phyloP scores from a whole-genome alignment of 2,113 vertebrate genomes.

The Synodontis membranacea region DNA sequence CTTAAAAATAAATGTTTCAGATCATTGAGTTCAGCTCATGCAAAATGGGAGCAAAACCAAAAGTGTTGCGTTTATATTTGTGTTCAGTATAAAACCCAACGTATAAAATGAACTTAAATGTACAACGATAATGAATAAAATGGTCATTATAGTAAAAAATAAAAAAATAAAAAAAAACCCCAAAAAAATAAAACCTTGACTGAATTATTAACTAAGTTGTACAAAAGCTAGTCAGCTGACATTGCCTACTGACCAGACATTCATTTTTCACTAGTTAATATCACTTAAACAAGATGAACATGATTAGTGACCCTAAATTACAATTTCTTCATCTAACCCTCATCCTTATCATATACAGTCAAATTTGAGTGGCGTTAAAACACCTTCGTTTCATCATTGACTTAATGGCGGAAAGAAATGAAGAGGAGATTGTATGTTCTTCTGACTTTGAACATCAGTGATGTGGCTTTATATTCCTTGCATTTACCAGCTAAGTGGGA shows the following conservation, averaged over 20 bases:
- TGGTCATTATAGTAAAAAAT: no score
- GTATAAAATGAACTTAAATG: no score
- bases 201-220: background rate
- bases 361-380: background rate
- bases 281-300: background rate
- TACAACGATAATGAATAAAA: no score
- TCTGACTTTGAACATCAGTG: background rate
- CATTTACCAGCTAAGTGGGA: constrained; percentile 4
- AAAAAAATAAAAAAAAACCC: no score
- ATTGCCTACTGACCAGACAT: background rate
- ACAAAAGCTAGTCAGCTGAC: background rate
- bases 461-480: background rate
- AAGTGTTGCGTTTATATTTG: no score
- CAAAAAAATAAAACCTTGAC: background rate
- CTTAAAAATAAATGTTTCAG: background rate
- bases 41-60: no score
- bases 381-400: background rate
- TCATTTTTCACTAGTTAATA: background rate
- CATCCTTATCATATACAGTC: background rate
- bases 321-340: background rate
- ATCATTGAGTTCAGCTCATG: no score
- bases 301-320: background rate
- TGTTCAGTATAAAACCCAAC: no score
- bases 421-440: no score
- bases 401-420: background rate